Base-by-base conservation (phyloP, 2,888 invertebrate genomes). In the Cecidostiba fungosa region DNA sequence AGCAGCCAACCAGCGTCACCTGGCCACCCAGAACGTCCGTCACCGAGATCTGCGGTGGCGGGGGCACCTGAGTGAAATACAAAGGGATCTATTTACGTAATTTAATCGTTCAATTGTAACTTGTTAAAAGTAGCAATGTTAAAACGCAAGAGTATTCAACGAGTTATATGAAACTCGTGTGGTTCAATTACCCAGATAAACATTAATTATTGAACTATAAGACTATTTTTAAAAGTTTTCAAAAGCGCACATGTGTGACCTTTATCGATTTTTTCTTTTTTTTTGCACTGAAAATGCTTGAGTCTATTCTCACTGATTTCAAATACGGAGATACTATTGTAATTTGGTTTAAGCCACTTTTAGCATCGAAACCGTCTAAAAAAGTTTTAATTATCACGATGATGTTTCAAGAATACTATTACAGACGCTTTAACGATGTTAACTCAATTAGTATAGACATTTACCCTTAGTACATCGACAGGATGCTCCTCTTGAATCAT, bases 1-100 rank as follows among this genome's bases (percentile, higher is more conserved):
- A 95, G 82, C 95, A 94, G 0, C 97, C 97, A 0, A 97, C 96
- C 2, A 97, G 91, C 0, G 97, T 97, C 0, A 97, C 96, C 93
- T 97, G 97, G 8, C 97, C 97, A 0, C 98, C 98, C 81, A 97
- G 95, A 80, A 98, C 98, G 92, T 98, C 98, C 0, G 98, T 98
- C 14, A 98, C 95, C 89, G 98, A 98, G 86, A 98, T 98, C 93
- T 98, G 98, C 0, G 98, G 98, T 69, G 94, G 98, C 0, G 98
- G 98, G 70, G 94, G 94, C 86, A 93, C 91, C 93, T 93, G 88
- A 23, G 85, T 69, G 39, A 86, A 86, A 19, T 87, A 82, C 16
- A 81, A 83, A 50, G 87, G 84, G n/a, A 87, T 79, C 86, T 87
- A 80, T 62, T 86, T 85, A 80, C 70, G 59, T 72, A 82, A 77